These are phyloP conservation scores for Heteromormyrus szaboi DNA, from an alignment of 2,797 vertebrate genomes.

Conservation along the genomic window DNA sequence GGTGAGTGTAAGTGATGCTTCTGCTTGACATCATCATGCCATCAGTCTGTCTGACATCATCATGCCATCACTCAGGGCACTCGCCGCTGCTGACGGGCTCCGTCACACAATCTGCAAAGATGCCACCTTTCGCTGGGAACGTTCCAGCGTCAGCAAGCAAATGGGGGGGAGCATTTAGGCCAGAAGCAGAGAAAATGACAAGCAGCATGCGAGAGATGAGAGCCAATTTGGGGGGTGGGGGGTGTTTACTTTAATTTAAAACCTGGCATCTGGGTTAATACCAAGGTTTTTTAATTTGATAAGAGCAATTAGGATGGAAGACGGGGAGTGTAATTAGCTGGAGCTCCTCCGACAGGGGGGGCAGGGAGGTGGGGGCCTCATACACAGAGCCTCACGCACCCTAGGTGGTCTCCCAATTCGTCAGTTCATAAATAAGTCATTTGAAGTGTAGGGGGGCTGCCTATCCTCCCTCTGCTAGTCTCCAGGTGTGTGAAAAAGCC, in stretches of 20 bases:
- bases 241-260: constrained; percentile 32
- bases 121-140: background rate
- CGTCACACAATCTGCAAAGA: background rate
- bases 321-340: constrained; percentile 68
- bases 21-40: background rate
- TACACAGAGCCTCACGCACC: constrained; percentile 51
- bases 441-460: constrained; percentile 74
- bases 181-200: constrained; percentile 8
- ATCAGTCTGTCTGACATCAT: too few relatives aligned
- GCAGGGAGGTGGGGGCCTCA: constrained; percentile 54
- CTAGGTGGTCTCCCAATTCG: constrained; percentile 75
- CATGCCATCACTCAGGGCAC: background rate
- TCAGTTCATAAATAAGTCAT: constrained; percentile 84
- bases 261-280: constrained; percentile 31
- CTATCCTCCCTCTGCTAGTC: constrained; percentile 21
- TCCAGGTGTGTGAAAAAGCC: constrained; percentile 1
- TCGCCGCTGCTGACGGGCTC: background rate
- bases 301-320: constrained; percentile 65
- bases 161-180: background rate
- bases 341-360: constrained; percentile 65
- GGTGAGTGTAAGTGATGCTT: too few relatives aligned
- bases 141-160: background rate
- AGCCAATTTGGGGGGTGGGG: background rate
- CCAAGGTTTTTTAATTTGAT: constrained; percentile 32
- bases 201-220: constrained; percentile 8